A percentile compares a stretch with the other conserved stretches of the same genome.
Evolutionary conservation across 53 echinoderm and acorn worm species (phyloP).

Genomic region (Mesocentrotus franciscanus): DNA sequence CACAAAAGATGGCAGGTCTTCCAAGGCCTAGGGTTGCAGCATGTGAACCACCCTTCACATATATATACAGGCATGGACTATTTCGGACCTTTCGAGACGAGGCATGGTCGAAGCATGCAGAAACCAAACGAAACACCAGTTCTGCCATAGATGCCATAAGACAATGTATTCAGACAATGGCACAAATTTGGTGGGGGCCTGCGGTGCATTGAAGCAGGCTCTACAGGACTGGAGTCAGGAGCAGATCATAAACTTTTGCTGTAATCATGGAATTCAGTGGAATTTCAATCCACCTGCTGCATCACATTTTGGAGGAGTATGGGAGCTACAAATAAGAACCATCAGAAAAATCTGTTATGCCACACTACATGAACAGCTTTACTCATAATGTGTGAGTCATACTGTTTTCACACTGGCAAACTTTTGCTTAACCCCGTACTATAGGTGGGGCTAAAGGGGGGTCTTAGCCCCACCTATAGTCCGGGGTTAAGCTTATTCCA

Average conservation of each 20-base stretch:
- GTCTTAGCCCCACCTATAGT: no score
- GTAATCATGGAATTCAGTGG: constrained; percentile 27
- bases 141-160: background rate
- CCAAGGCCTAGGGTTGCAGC: background rate
- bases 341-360: constrained; percentile 62
- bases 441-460: no score
- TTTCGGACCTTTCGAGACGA: background rate
- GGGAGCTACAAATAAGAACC: constrained; percentile 70
- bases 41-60: background rate
- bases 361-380: constrained; percentile 68
- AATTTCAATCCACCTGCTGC: constrained; percentile 72
- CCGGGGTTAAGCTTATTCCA: no score
- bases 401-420: no score
- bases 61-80: background rate
- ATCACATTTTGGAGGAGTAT: constrained; percentile 73
- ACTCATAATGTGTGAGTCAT: constrained; percentile 68
- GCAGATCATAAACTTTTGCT: no score
- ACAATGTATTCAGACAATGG: background rate
- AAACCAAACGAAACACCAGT: no score
- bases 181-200: no score
- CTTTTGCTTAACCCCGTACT: no score
- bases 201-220: background rate
- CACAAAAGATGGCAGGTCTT: background rate
- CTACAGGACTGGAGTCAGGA: background rate
- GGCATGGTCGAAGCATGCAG: no score